These are phyloP conservation scores for Poeciliopsis paucimaculata DNA, from an alignment of 2,797 vertebrate species.

Conservation along the genomic window DNA sequence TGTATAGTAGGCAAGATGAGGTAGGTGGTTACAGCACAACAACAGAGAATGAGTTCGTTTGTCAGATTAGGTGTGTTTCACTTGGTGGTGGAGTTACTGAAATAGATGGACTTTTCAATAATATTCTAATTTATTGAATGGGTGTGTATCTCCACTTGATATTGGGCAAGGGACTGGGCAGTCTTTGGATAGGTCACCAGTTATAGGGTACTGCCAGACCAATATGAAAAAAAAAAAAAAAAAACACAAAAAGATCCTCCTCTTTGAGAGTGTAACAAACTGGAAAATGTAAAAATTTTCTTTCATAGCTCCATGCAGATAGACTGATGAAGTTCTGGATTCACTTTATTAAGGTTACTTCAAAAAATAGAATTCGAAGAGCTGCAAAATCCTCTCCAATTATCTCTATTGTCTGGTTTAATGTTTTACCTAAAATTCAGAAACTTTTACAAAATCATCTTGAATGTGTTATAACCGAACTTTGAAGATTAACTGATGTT, in stretches of 20 bases:
- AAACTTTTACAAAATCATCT: constrained; percentile 48
- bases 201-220: background rate
- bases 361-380: constrained; percentile 38
- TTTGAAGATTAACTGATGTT: background rate
- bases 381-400: constrained; percentile 25
- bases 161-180: background rate
- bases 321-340: constrained; percentile 50
- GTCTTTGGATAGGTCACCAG: background rate
- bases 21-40: background rate
- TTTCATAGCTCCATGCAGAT: constrained; percentile 42
- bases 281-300: constrained; percentile 38
- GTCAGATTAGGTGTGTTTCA: too few relatives aligned
- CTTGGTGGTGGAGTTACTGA: too few relatives aligned
- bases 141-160: background rate
- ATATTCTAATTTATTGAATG: too few relatives aligned
- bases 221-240: background rate
- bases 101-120: too few relatives aligned
- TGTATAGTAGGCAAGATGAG: background rate
- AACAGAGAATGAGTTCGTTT: background rate
- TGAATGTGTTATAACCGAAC: background rate
- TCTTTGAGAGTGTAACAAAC: constrained; percentile 24
- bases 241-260: constrained; percentile 12
- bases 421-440: constrained; percentile 41
- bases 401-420: constrained; percentile 42
- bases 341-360: constrained; percentile 37